A percentile compares a stretch with the other conserved stretches of the same genome.
phyloP scores from a whole-genome alignment of 1,140 invertebrate species.

The Drosophila nebulosa region DNA sequence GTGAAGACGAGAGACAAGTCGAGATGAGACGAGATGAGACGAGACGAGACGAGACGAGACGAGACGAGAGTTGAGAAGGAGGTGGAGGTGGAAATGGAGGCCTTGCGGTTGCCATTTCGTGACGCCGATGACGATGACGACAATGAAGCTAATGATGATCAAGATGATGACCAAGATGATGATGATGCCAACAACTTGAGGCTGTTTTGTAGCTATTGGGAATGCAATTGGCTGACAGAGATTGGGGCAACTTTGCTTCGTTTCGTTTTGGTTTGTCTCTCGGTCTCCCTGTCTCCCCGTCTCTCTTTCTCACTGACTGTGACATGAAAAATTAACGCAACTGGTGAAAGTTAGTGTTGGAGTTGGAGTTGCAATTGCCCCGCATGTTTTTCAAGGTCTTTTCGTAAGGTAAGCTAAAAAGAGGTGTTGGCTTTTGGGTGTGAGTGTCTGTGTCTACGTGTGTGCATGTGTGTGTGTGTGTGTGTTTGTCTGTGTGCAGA shows the following conservation, averaged over 20 bases:
- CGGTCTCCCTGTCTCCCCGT: slow-evolving; percentile 2
- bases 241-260: slow-evolving; percentile 41
- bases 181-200: slow-evolving; percentile 23
- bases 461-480: no score
- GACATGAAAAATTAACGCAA: slow-evolving; percentile 64
- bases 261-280: slow-evolving; percentile 26
- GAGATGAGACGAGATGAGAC: not conserved
- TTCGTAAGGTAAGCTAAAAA: slow-evolving; percentile 4
- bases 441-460: no score
- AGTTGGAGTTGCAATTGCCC: slow-evolving; percentile 35
- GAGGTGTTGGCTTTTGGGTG: slow-evolving; percentile 8
- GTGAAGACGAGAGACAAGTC: not conserved
- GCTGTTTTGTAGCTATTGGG: slow-evolving; percentile 10
- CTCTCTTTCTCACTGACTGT: slow-evolving; percentile 35
- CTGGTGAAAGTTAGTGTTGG: slow-evolving; percentile 59
- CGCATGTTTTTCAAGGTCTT: slow-evolving; percentile 73
- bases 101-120: slow-evolving; percentile 53
- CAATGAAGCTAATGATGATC: slow-evolving; percentile 42
- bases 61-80: no score
- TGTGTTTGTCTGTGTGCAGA: not conserved
- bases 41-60: no score
- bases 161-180: slow-evolving; percentile 17
- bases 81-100: not conserved
- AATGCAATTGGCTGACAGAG: slow-evolving; percentile 23
- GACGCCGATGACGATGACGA: slow-evolving; percentile 36